Evolutionary conservation across 1,140 invertebrate genomes (phyloP).

Genomic region (Parapsyche elsis): DNA sequence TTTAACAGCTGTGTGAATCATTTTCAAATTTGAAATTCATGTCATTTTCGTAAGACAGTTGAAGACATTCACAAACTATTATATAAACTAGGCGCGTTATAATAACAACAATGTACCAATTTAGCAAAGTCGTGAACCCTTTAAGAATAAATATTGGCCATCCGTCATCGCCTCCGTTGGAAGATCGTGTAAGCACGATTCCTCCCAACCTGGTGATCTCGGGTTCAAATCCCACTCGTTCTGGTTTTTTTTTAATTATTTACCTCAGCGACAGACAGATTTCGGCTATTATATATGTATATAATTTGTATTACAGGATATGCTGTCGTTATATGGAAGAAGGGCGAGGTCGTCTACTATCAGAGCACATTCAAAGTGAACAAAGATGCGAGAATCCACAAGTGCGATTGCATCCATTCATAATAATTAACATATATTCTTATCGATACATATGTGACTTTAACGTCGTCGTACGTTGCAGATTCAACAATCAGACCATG

Average conservation of each 20-base stretch:
- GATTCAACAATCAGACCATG: not conserved
- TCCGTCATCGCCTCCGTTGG: too few relatives aligned
- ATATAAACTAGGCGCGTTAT: too few relatives aligned
- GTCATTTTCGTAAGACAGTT: not conserved
- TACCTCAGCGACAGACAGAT: too few relatives aligned
- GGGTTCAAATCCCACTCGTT: too few relatives aligned
- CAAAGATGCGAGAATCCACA: not conserved
- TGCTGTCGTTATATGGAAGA: conserved; percentile 49
- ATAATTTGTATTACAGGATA: conserved; percentile 47
- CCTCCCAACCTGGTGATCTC: too few relatives aligned
- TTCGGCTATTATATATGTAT: too few relatives aligned
- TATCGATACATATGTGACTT: not conserved
- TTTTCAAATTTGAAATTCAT: not conserved
- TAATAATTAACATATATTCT: not conserved
- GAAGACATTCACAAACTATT: too few relatives aligned
- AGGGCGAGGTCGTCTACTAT: conserved; percentile 26
- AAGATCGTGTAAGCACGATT: too few relatives aligned
- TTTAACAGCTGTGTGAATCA: not conserved
- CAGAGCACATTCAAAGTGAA: not conserved
- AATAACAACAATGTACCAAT: too few relatives aligned
- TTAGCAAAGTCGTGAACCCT: too few relatives aligned
- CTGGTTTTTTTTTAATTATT: too few relatives aligned
- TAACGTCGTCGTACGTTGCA: not conserved
- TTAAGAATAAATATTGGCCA: too few relatives aligned
- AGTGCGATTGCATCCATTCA: not conserved